phyloP scores from a whole-genome alignment of 2,113 vertebrate species.

The Rhadina sibilatrix region DNA sequence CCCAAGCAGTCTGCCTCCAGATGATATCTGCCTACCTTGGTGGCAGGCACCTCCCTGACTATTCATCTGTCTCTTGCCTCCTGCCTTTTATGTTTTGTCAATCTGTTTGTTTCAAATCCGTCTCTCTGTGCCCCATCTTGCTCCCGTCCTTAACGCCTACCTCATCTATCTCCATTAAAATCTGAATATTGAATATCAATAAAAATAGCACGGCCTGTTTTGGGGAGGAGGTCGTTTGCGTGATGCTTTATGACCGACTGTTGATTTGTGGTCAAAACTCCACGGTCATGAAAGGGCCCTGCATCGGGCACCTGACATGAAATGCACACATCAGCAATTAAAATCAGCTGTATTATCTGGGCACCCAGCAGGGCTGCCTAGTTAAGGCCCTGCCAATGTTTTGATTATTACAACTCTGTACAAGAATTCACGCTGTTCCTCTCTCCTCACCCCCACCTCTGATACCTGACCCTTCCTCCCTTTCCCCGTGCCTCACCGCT shows the following conservation, averaged over 20 bases:
- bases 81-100: not conserved
- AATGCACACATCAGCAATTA: slow-evolving; percentile 51
- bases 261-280: slow-evolving; percentile 47
- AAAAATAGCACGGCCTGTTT: slow-evolving; percentile 26
- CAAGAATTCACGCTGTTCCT: slow-evolving; percentile 46
- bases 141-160: not conserved
- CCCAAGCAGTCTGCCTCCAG: not conserved
- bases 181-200: slow-evolving; percentile 49
- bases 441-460: not conserved
- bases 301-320: slow-evolving; percentile 12
- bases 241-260: not conserved
- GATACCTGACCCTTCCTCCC: slow-evolving; percentile 20
- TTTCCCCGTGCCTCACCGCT: not conserved
- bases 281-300: not conserved
- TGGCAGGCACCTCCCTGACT: slow-evolving; percentile 33
- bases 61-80: not conserved
- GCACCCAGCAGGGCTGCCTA: slow-evolving; percentile 37
- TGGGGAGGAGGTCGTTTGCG: not conserved
- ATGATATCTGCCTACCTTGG: slow-evolving; percentile 29
- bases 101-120: not conserved
- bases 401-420: slow-evolving; percentile 37
- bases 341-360: slow-evolving; percentile 22
- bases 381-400: slow-evolving; percentile 45
- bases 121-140: not conserved
- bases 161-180: slow-evolving; percentile 45